phyloP scores from a whole-genome alignment of 2,888 invertebrate species.

The Agrilus mali region DNA sequence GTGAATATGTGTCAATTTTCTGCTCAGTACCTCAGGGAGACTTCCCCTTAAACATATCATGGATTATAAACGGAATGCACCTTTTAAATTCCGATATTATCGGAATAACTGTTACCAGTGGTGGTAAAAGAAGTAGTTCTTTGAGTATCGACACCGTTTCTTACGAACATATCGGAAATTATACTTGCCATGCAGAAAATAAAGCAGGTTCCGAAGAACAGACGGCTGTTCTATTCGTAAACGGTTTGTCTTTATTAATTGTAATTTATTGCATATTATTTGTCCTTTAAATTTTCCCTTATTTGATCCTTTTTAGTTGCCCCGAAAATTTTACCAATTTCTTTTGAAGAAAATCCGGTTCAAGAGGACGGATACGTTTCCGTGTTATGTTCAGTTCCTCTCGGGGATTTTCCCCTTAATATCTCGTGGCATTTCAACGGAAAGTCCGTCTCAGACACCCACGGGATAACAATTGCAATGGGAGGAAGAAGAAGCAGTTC shows the following conservation, averaged over 20 bases:
- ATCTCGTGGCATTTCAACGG: constrained; percentile 47
- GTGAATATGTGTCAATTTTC: constrained; percentile 53
- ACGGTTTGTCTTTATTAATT: constrained; percentile 38
- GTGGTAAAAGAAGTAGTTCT: constrained; percentile 48
- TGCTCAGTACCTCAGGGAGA: constrained; percentile 63
- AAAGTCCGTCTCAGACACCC: constrained; percentile 17
- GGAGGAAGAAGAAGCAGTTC: constrained; percentile 39
- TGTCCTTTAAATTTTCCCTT: background rate
- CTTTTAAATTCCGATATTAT: constrained; percentile 36
- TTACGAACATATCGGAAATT: constrained; percentile 52
- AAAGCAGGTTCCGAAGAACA: constrained; percentile 48
- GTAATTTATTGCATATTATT: constrained; percentile 10
- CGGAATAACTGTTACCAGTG: constrained; percentile 41
- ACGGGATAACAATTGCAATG: constrained; percentile 13
- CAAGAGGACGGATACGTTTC: constrained; percentile 45
- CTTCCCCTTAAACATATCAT: constrained; percentile 56
- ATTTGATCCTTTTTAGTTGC: constrained; percentile 34
- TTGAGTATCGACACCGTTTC: constrained; percentile 56
- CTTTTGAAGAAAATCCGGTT: constrained; percentile 46
- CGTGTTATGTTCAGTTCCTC: constrained; percentile 44
- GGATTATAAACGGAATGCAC: constrained; percentile 58
- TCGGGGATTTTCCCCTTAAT: constrained; percentile 47
- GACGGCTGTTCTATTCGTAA: constrained; percentile 50
- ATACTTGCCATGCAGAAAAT: constrained; percentile 53
- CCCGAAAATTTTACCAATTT: constrained; percentile 48